phyloP scores from a whole-genome alignment of 2,797 vertebrate genomes.

The Silurus aristotelis region DNA sequence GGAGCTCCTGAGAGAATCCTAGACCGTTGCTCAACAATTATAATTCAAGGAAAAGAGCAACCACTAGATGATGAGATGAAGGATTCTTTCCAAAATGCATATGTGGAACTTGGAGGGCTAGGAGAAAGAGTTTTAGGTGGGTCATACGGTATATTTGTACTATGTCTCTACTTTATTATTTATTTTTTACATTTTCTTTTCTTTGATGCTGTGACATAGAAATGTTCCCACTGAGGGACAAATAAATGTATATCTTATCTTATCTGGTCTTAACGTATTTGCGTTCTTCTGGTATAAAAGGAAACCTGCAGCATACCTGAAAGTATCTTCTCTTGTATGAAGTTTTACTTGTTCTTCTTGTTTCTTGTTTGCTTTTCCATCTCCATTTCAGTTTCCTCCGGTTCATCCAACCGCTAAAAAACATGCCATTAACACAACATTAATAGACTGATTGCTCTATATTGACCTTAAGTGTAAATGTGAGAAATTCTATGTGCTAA shows the following conservation, averaged over 20 bases:
- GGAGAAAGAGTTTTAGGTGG: slow-evolving; percentile 92
- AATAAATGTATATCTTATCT: no score
- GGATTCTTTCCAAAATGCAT: slow-evolving; percentile 92
- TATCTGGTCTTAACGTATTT: background rate
- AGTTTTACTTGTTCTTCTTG: background rate
- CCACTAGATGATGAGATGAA: slow-evolving; percentile 89
- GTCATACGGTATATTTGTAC: background rate
- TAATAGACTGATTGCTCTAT: background rate
- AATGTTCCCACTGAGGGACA: no score
- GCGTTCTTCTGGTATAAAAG: background rate
- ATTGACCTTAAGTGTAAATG: background rate
- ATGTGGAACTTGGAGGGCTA: slow-evolving; percentile 90
- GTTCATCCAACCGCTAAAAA: background rate
- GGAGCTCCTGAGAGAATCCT: slow-evolving; percentile 93
- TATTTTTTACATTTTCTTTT: no score
- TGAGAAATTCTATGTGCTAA: background rate
- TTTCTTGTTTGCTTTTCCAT: no score
- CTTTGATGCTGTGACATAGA: no score
- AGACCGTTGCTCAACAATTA: slow-evolving; percentile 88
- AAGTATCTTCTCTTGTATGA: background rate
- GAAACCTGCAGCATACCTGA: background rate
- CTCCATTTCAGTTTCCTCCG: background rate
- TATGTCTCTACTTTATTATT: no score
- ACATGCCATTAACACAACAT: background rate
- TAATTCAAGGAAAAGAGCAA: slow-evolving; percentile 88